Percentiles rank a stretch among this genome's conserved stretches.
phyloP scores from a whole-genome alignment of 2,113 vertebrate genomes.

The Strix uralensis region DNA sequence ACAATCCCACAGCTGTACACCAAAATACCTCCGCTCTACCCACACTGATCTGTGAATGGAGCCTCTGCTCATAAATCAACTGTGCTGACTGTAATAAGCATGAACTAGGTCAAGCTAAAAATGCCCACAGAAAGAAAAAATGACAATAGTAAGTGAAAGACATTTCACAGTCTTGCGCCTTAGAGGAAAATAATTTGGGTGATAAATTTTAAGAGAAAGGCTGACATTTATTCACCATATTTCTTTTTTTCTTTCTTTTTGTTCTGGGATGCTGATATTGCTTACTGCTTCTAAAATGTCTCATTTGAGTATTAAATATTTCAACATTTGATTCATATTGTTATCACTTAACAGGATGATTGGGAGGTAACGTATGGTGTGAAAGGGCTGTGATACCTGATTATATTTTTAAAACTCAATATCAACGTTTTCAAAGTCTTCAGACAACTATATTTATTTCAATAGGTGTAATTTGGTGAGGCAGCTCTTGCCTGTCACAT shows the following conservation, averaged over 20 bases:
- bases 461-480: neutral
- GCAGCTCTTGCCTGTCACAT: neutral
- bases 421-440: neutral
- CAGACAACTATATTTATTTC: neutral
- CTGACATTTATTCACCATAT: neutral
- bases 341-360: neutral
- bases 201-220: neutral
- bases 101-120: slow-evolving; percentile 5
- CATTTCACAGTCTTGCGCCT: neutral
- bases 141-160: neutral
- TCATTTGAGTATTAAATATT: neutral
- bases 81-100: neutral
- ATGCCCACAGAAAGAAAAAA: neutral
- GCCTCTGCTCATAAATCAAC: neutral
- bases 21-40: neutral
- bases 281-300: neutral
- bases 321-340: neutral
- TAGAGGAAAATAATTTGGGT: neutral
- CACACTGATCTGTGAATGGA: neutral
- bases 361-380: neutral
- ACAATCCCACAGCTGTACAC: neutral
- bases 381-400: neutral
- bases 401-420: neutral
- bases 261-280: neutral
- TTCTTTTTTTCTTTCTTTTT: neutral